phyloP scores from a whole-genome alignment of 2,113 vertebrate genomes.

The Alectura lathami region DNA sequence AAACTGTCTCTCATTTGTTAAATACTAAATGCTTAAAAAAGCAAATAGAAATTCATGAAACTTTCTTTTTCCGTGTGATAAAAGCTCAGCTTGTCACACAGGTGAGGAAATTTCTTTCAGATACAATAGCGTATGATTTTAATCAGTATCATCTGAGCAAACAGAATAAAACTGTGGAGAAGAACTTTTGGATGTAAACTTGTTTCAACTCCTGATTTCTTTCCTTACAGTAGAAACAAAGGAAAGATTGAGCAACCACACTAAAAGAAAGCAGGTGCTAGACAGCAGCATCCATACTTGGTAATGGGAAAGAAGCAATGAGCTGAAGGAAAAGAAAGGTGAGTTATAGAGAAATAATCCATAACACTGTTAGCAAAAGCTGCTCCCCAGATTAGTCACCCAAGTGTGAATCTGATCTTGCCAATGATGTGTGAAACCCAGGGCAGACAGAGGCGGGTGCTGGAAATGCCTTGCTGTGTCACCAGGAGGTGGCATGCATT shows the following conservation, averaged over 20 bases:
- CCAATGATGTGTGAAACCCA: neutral
- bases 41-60: neutral
- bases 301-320: neutral
- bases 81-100: neutral
- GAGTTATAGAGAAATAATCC: neutral
- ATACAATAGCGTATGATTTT: neutral
- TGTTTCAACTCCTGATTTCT: fast-evolving
- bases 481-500: neutral
- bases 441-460: neutral
- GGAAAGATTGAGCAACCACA: neutral
- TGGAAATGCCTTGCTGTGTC: neutral
- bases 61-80: neutral
- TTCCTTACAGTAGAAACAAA: neutral
- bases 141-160: neutral
- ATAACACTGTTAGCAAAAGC: neutral
- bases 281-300: neutral
- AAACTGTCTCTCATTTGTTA: neutral
- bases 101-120: neutral
- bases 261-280: neutral
- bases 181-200: neutral
- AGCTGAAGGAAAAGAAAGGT: neutral
- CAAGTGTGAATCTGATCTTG: neutral
- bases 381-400: neutral
- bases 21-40: neutral
- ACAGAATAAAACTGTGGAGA: neutral